Conservation (phyloP, 2,888 invertebrate genomes). For the Tetragonisca angustula region DNA sequence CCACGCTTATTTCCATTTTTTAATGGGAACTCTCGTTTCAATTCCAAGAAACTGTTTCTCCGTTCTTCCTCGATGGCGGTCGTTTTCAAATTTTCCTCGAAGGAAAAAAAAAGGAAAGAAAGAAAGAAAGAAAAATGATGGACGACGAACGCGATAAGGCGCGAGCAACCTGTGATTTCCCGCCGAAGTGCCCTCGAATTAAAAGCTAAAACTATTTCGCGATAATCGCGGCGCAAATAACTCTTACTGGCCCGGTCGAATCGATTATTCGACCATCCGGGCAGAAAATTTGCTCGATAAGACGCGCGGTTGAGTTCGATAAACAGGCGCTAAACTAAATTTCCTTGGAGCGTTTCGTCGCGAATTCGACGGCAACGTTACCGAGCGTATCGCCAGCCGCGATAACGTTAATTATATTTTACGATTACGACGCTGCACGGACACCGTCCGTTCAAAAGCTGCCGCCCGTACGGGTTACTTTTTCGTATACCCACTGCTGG, state of each 20-base stretch:
- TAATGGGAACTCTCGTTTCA: slow-evolving; percentile 68
- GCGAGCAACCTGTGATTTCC: background rate
- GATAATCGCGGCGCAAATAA: background rate
- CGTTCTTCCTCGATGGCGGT: background rate
- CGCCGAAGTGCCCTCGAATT: background rate
- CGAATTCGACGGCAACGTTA: slow-evolving; percentile 31
- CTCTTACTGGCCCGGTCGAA: background rate
- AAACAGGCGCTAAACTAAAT: slow-evolving; percentile 6
- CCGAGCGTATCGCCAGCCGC: slow-evolving; percentile 31
- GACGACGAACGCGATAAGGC: background rate
- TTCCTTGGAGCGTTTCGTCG: slow-evolving; percentile 14
- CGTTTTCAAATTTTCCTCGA: background rate
- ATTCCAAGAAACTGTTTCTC: background rate
- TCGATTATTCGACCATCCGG: background rate
- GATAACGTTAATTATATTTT: slow-evolving; percentile 70
- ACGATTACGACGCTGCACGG: slow-evolving; percentile 60
- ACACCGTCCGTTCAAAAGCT: slow-evolving; percentile 10
- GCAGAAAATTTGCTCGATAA: background rate
- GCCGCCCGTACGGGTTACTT: slow-evolving; percentile 11
- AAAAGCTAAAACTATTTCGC: too few relatives aligned
- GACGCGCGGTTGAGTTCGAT: background rate
- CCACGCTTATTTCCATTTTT: slow-evolving; percentile 69
- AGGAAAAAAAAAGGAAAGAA: background rate
- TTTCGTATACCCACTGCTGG: background rate
- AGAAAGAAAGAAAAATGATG: background rate